These are phyloP conservation scores for Furcula furcula DNA, from an alignment of 2,888 invertebrate species.

Conservation along the genomic window DNA sequence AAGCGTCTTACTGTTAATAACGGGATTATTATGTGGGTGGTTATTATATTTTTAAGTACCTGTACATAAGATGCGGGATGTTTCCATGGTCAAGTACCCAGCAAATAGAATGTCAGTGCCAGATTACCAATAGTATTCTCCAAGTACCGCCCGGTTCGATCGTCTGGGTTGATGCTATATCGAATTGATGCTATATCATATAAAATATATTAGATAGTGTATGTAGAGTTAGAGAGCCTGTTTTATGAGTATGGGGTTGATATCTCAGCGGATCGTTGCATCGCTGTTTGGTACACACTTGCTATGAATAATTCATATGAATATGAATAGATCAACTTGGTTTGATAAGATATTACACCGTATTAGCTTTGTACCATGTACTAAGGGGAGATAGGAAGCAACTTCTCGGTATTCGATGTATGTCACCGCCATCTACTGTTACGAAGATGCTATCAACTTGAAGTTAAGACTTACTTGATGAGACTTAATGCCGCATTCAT, in stretches of 20 bases:
- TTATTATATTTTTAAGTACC: conserved; percentile 4
- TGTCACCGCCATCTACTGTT: too few relatives aligned
- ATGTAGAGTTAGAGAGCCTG: too few relatives aligned
- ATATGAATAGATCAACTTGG: too few relatives aligned
- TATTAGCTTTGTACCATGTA: too few relatives aligned
- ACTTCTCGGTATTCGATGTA: too few relatives aligned
- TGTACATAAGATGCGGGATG: conserved; percentile 9
- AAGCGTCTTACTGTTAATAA: too few relatives aligned
- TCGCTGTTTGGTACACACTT: conserved; percentile 9
- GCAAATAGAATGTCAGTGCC: conserved; percentile 45
- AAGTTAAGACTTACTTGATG: too few relatives aligned
- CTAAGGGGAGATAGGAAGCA: too few relatives aligned
- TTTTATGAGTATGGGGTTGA: conserved; percentile 7
- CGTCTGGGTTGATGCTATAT: not conserved
- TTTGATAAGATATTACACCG: too few relatives aligned
- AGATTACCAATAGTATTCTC: conserved; percentile 24
- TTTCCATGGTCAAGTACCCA: conserved; percentile 30
- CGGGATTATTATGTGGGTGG: too few relatives aligned
- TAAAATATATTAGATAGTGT: conserved; percentile 1
- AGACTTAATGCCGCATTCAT: too few relatives aligned
- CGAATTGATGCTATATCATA: not conserved
- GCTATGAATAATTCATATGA: conserved; percentile 22
- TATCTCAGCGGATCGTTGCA: conserved; percentile 24
- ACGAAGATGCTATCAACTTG: too few relatives aligned
- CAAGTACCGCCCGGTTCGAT: not conserved